Base-by-base conservation (phyloP, 2,888 invertebrate species). In the Dendrolimus pini region DNA sequence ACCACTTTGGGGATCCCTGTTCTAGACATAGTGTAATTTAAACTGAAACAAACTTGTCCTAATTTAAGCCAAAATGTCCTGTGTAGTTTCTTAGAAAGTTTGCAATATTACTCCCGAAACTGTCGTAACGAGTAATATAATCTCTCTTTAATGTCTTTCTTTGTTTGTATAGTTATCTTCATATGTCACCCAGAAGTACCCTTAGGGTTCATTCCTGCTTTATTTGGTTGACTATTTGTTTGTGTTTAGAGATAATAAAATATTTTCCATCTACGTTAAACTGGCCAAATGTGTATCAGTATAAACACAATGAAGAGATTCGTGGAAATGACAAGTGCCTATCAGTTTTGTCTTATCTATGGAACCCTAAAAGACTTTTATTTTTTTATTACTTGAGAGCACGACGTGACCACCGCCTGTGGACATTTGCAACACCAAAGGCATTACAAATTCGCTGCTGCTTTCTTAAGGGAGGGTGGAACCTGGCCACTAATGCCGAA, bases 91-190 rank as follows among this genome's bases (percentile, higher is more conserved):
- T 30, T 30, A 9, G 55, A 8, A 55, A 55, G 55, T 55, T 55
- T 55, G 41, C 9, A 8, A 13, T 13, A 55, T 41, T 41, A 30
- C n/a, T 56, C 9, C 42, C 56, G 52, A 53, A 41, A 7, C 53
- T 53, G 54, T 55, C 53, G 41, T 55, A 53, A 41, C 55, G 41
- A 41, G 53, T 52, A 58, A 53, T 47, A 47, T 10, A 47, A 47
- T 47, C 47, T 10, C 47, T 2, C 47, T 47, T 10, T 47, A 47
- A 47, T 47, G 47, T 47, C 47, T 47, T 47, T 47, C 47, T 8
- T 47, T 47, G 47, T 47, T 47, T 10, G 12, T 47, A 47, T 3
- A 47, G 12, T 47, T 3, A 12, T 47, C 2, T 8, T 47, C 47
- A 47, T 10, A 47, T 47, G 47, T 47, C 47, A 47, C 47, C 47